Evolutionary conservation across 2,113 vertebrate species (phyloP).

Genomic region (Andinoacara biseriatus): DNA sequence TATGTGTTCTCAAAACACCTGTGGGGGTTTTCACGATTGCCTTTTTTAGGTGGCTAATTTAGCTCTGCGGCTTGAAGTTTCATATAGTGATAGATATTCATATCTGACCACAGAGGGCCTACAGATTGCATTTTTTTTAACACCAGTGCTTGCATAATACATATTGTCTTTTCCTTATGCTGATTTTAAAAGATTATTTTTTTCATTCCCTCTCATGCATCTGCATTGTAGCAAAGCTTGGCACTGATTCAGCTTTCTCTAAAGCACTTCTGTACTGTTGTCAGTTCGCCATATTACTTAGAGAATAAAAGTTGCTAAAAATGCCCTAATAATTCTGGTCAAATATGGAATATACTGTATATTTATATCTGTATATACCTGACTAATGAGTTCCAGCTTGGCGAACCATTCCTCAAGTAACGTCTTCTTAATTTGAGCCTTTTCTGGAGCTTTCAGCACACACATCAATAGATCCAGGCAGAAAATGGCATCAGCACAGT

Average conservation of each 20-base stretch:
- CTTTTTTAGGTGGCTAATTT: neutral
- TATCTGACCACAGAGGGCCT: neutral
- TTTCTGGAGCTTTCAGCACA: neutral
- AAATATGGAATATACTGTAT: neutral
- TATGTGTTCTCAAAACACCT: neutral
- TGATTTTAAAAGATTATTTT: neutral
- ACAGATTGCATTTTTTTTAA: neutral
- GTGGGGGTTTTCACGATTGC: neutral
- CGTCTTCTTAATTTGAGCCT: neutral
- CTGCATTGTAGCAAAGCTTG: neutral
- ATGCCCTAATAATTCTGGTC: neutral
- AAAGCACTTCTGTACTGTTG: neutral
- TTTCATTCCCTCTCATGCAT: neutral
- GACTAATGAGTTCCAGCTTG: neutral
- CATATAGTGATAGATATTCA: neutral
- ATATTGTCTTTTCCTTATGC: fast-evolving
- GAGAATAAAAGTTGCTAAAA: neutral
- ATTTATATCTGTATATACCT: no score
- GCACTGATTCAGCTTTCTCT: neutral
- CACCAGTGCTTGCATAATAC: neutral
- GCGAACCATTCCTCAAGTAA: neutral
- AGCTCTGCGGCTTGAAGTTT: neutral
- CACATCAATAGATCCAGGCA: neutral
- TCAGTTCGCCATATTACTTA: neutral
- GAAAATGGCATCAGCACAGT: neutral